phyloP scores from a whole-genome alignment of 37 sponge, comb jelly and placozoan genomes.

The Chondrilla cf. caribensis region DNA sequence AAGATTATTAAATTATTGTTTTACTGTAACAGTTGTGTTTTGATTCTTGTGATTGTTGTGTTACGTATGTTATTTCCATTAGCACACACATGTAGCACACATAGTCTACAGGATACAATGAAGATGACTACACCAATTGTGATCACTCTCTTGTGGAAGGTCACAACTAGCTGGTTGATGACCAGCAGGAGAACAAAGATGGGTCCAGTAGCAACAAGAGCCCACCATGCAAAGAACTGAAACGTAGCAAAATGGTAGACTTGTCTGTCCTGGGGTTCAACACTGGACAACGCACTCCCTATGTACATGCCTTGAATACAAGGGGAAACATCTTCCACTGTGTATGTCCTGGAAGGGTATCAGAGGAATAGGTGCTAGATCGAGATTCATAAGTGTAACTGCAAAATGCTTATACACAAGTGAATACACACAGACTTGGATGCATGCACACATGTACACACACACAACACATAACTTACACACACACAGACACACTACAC shows the following conservation, averaged over 20 bases:
- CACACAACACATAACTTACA: too few species aligned
- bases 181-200: slow-evolving; percentile 11
- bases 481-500: too few species aligned
- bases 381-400: too few species aligned
- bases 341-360: neutral
- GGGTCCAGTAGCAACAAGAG: slow-evolving; percentile 8
- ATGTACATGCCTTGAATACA: neutral
- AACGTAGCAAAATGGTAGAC: neutral
- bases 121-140: neutral
- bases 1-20: too few species aligned
- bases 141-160: neutral
- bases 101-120: slow-evolving; percentile 21
- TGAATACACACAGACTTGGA: too few species aligned
- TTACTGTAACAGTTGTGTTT: too few species aligned
- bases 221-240: slow-evolving; percentile 28
- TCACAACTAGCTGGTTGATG: slow-evolving; percentile 19
- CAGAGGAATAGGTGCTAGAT: too few species aligned
- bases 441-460: too few species aligned
- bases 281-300: neutral
- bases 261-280: neutral
- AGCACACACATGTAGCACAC: too few species aligned
- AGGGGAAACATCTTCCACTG: neutral
- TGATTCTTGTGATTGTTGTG: too few species aligned
- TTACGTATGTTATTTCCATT: too few species aligned
- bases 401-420: too few species aligned